A percentile compares a stretch with the other conserved stretches of the same genome.
These are phyloP conservation scores for Abrostola tripartita DNA, from an alignment of 2,888 invertebrate genomes.

Conservation along the genomic window DNA sequence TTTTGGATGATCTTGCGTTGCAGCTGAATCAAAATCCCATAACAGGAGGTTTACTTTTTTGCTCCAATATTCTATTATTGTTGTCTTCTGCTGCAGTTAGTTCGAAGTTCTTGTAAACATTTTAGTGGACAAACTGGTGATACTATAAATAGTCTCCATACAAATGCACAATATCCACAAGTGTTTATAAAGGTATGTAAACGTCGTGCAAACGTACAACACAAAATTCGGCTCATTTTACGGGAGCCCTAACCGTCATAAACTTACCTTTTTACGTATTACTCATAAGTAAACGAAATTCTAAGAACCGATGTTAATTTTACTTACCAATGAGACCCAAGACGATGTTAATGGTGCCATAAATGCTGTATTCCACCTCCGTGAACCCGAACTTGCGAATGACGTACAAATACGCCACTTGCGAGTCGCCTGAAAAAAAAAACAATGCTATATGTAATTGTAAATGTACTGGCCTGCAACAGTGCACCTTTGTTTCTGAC, in stretches of 20 bases:
- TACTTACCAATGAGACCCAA: conserved; percentile 81
- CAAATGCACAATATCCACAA: no score
- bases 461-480: conserved; percentile 2
- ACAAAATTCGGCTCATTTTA: neutral
- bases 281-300: conserved; percentile 3
- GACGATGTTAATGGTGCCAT: conserved; percentile 82
- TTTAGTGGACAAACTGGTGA: no score
- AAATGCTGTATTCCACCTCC: conserved; percentile 84
- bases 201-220: neutral
- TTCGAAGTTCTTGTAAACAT: no score
- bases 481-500: conserved; percentile 12
- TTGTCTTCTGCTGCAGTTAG: no score
- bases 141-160: no score
- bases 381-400: conserved; percentile 83
- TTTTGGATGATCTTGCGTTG: no score
- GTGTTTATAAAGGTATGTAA: neutral
- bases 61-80: no score
- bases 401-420: conserved; percentile 84
- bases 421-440: conserved; percentile 83
- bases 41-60: no score
- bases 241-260: conserved; percentile 4
- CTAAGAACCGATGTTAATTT: conserved; percentile 42
- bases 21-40: no score
- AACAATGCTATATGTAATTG: conserved; percentile 8
- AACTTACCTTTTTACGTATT: conserved; percentile 8